Conservation (phyloP, 2,888 invertebrate genomes). For the Ophioninae sp. region DNA sequence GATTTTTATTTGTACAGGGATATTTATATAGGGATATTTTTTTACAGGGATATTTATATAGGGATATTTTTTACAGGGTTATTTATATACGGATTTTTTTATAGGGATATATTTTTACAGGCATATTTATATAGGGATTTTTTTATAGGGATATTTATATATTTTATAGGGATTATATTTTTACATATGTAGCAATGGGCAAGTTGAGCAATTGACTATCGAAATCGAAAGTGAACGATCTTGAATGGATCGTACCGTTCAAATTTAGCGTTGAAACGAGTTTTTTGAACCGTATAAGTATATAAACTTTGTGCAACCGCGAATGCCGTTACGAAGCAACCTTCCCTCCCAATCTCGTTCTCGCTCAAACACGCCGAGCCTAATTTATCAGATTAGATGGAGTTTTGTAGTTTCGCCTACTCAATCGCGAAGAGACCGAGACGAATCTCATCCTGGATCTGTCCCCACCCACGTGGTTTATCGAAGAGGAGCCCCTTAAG, state of each 20-base stretch:
- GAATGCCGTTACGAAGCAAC: conserved; percentile 5
- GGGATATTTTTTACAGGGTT: too few relatives aligned
- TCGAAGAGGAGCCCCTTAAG: conserved; percentile 24
- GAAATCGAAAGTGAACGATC: conserved; percentile 42
- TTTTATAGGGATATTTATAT: too few relatives aligned
- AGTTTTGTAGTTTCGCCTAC: conserved; percentile 47
- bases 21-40: too few relatives aligned
- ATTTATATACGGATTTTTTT: too few relatives aligned
- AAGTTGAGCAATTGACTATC: conserved; percentile 36
- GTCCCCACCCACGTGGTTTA: conserved; percentile 38
- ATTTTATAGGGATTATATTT: too few relatives aligned
- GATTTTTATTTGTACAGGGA: too few relatives aligned
- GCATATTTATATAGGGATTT: too few relatives aligned
- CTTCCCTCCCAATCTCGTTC: neutral
- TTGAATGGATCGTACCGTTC: conserved; percentile 24
- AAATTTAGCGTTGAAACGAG: conserved; percentile 42
- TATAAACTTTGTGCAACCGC: conserved; percentile 16
- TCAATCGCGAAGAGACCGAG: conserved; percentile 23
- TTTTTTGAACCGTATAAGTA: conserved; percentile 35
- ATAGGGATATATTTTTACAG: too few relatives aligned
- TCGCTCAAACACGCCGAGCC: conserved; percentile 15
- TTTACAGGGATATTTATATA: too few relatives aligned
- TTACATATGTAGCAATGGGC: neutral
- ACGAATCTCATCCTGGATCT: conserved; percentile 47
- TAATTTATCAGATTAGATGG: conserved; percentile 14